Percentiles rank a stretch among this genome's conserved stretches.
Evolutionary conservation across 2,888 invertebrate genomes (phyloP).

Genomic region (Eilema griseolum): DNA sequence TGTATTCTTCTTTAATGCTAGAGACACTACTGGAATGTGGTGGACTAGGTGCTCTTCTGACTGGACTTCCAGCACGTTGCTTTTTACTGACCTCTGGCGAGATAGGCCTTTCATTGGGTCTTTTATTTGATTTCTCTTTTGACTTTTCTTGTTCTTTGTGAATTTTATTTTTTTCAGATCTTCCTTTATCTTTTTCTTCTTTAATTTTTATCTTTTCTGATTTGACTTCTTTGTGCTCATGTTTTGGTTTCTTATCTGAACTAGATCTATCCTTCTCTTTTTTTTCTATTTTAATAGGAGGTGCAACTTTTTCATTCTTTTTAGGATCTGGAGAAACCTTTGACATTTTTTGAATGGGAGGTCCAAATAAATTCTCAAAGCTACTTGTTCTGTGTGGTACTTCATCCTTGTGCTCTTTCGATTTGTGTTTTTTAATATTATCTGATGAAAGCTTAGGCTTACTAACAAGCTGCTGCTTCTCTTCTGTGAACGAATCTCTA

Average conservation of each 20-base stretch:
- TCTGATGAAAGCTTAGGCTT: slow-evolving; percentile 90
- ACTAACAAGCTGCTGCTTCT: slow-evolving; percentile 88
- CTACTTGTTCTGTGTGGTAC: slow-evolving; percentile 87
- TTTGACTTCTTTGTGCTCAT: slow-evolving; percentile 82
- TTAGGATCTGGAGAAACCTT: slow-evolving; percentile 90
- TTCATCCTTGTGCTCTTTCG: slow-evolving; percentile 86
- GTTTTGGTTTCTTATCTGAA: slow-evolving; percentile 81
- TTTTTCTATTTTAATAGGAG: slow-evolving; percentile 81
- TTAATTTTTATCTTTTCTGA: slow-evolving; percentile 79
- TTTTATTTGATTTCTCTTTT: slow-evolving; percentile 86
- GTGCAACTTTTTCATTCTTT: slow-evolving; percentile 76
- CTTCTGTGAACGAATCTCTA: slow-evolving; percentile 86
- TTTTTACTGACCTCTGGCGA: slow-evolving; percentile 79
- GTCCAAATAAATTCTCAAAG: slow-evolving; percentile 94
- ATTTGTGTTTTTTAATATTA: slow-evolving; percentile 87
- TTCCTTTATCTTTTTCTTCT: slow-evolving; percentile 83
- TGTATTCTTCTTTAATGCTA: slow-evolving; percentile 80
- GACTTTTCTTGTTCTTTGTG: slow-evolving; percentile 87
- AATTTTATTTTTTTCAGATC: slow-evolving; percentile 81
- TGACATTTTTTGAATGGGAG: slow-evolving; percentile 92
- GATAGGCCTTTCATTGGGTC: slow-evolving; percentile 75
- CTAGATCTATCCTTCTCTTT: slow-evolving; percentile 85
- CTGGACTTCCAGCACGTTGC: slow-evolving; percentile 69
- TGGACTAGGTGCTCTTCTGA: slow-evolving; percentile 72
- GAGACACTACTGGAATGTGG: slow-evolving; percentile 77